Conservation (phyloP, 1,140 invertebrate species). For the Hesperophylax magnus region DNA sequence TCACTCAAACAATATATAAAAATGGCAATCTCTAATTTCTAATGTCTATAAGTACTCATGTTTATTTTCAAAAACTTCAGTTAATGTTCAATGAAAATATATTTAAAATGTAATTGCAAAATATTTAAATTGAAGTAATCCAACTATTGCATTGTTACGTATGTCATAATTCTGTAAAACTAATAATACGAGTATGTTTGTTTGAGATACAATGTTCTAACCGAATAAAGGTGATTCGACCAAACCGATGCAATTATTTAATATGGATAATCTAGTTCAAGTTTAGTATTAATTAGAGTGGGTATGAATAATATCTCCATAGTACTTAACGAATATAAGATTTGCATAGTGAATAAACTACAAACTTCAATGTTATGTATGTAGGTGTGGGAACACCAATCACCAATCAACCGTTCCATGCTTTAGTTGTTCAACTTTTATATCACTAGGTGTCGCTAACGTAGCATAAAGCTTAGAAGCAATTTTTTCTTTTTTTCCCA, state of each 20-base stretch:
- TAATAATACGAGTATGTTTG: not conserved
- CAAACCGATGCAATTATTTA: not conserved
- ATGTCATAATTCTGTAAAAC: slow-evolving; percentile 20
- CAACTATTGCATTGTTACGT: slow-evolving; percentile 48
- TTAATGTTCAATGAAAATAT: slow-evolving; percentile 53
- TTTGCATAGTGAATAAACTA: slow-evolving; percentile 64
- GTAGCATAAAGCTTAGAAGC: slow-evolving; percentile 60
- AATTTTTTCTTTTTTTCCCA: slow-evolving; percentile 51
- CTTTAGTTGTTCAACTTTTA: slow-evolving; percentile 67
- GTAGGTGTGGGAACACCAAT: no score
- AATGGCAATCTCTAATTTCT: slow-evolving; percentile 71
- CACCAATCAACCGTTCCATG: slow-evolving; percentile 65
- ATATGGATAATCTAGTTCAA: not conserved
- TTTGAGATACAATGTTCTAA: slow-evolving; percentile 25
- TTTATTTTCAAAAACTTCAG: slow-evolving; percentile 52
- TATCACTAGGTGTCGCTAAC: slow-evolving; percentile 71
- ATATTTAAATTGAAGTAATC: slow-evolving; percentile 47
- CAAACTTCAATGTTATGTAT: slow-evolving; percentile 62
- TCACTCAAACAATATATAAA: slow-evolving; percentile 63
- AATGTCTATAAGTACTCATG: slow-evolving; percentile 59
- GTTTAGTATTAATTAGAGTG: no score
- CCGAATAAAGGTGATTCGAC: slow-evolving; percentile 13
- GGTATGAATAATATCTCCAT: not conserved
- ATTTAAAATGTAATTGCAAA: slow-evolving; percentile 36
- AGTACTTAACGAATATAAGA: slow-evolving; percentile 19